Base-by-base conservation (phyloP, 2,797 vertebrate species). In the Poecilia gillii region DNA sequence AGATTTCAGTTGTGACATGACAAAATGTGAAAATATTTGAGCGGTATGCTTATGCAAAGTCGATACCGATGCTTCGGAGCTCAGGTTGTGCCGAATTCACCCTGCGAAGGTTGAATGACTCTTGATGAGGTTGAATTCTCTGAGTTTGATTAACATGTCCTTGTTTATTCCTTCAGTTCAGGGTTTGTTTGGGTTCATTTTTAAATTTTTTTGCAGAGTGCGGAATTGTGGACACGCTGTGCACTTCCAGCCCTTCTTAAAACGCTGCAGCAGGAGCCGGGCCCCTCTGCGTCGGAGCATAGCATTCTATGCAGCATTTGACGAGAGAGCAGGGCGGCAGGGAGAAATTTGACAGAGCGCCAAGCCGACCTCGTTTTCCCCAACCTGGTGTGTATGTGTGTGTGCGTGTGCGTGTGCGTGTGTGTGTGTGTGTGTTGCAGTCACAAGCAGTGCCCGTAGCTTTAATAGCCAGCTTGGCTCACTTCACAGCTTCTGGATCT, bases 351-450 rank as follows among this genome's bases (percentile, higher is more conserved):
- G 93, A 93, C 85, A 81, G 85, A 80, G 80, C 87, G 91, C 93
- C 93, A 94, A 91, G 89, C 43, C 89, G 87, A 94, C 94, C 93
- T 93, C 89, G 31, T 92, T 93, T 93, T 92, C 92, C 93, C 90
- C 79, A 70, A 25, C 81, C 86, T 31, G 28, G 75, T 82, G 78
- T 78, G 77, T 45, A 57, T 64, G 28, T 23, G 74, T 70, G 84
- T 70, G 80, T 73, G 74, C 20, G 74, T 70, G 84, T 70, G 80
- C 71, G 74, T 43, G 64, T 51, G 31, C 77, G 87, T 79, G 87
- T 68, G 74, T 33, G 71, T 47, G 33, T 75, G 86, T 80, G 87
- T 86, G 85, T 84, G 83, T 84, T 91, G 91, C 89, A 93, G 83
- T 87, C 80, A 31, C 90, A 90, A 53, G 92, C 90, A 91, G 77